Evolutionary conservation across 2,888 invertebrate species (phyloP).

Genomic region (Tiliacea aurago): DNA sequence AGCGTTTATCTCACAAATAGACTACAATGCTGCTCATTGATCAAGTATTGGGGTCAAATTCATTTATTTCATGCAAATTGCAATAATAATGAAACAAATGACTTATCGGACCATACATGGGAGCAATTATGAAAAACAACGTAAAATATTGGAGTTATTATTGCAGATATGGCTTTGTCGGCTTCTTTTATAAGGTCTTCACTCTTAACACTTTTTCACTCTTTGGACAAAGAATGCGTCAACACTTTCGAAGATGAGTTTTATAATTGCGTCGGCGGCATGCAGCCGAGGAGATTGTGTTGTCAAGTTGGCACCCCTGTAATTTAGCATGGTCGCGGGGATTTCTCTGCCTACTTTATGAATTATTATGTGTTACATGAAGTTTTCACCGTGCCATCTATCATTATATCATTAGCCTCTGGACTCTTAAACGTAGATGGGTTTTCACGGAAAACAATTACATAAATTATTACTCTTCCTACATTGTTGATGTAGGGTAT

Average conservation of each 20-base stretch:
- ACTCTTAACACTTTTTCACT: constrained; percentile 53
- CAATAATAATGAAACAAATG: constrained; percentile 34
- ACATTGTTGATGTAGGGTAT: constrained; percentile 17
- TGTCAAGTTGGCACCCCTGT: constrained; percentile 70
- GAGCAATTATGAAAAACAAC: constrained; percentile 31
- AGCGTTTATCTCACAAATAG: background rate
- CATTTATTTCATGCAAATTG: constrained; percentile 37
- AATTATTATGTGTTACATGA: constrained; percentile 75
- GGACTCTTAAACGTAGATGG: constrained; percentile 62
- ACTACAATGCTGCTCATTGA: constrained; percentile 9
- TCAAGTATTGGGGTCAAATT: constrained; percentile 28
- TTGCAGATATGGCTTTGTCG: constrained; percentile 26
- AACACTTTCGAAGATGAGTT: constrained; percentile 67
- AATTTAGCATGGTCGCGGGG: constrained; percentile 69
- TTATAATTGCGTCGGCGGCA: constrained; percentile 66
- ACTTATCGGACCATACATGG: constrained; percentile 37
- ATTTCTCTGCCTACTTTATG: constrained; percentile 69
- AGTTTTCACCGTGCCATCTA: constrained; percentile 67
- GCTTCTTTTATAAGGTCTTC: constrained; percentile 39
- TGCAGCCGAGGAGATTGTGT: constrained; percentile 68
- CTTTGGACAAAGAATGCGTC: constrained; percentile 51
- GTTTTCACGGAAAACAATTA: constrained; percentile 73
- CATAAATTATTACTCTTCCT: constrained; percentile 61
- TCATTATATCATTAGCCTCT: constrained; percentile 74
- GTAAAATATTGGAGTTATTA: constrained; percentile 41